Conservation (phyloP, 2,888 invertebrate genomes). For the Himalopsyche japonica region DNA sequence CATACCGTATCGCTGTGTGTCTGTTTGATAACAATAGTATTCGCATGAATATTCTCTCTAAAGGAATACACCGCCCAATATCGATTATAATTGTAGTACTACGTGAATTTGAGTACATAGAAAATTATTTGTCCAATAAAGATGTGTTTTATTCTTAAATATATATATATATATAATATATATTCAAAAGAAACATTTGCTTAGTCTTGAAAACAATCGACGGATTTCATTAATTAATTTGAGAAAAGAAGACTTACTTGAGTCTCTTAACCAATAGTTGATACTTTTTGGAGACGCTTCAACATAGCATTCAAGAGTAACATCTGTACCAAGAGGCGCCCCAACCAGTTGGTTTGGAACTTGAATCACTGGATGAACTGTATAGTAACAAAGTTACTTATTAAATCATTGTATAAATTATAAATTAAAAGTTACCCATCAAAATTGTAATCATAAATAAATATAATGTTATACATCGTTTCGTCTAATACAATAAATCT, state of each 20-base stretch:
- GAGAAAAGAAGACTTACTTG: slow-evolving; percentile 63
- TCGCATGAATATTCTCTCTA: neutral
- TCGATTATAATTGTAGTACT: neutral
- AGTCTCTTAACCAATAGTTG: slow-evolving; percentile 88
- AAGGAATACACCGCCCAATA: neutral
- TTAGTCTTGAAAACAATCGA: neutral
- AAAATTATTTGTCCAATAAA: neutral
- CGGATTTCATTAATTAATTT: neutral
- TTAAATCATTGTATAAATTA: too few relatives aligned
- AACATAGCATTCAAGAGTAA: slow-evolving; percentile 85
- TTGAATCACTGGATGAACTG: slow-evolving; percentile 90
- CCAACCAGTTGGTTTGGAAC: slow-evolving; percentile 92
- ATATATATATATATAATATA: neutral
- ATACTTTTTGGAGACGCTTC: slow-evolving; percentile 89
- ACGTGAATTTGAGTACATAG: neutral
- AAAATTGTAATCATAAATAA: too few relatives aligned
- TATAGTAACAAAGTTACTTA: slow-evolving; percentile 45
- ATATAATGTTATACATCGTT: too few relatives aligned
- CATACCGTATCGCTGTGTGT: neutral
- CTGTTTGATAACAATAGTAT: neutral
- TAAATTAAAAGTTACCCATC: too few relatives aligned
- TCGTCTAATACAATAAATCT: too few relatives aligned
- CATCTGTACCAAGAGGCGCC: slow-evolving; percentile 83
- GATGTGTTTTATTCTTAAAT: neutral
- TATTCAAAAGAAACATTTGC: too few relatives aligned